Percentiles rank a stretch among this genome's conserved stretches.
Conservation (phyloP, 2,797 vertebrate genomes). For the Malacoraja senta region DNA sequence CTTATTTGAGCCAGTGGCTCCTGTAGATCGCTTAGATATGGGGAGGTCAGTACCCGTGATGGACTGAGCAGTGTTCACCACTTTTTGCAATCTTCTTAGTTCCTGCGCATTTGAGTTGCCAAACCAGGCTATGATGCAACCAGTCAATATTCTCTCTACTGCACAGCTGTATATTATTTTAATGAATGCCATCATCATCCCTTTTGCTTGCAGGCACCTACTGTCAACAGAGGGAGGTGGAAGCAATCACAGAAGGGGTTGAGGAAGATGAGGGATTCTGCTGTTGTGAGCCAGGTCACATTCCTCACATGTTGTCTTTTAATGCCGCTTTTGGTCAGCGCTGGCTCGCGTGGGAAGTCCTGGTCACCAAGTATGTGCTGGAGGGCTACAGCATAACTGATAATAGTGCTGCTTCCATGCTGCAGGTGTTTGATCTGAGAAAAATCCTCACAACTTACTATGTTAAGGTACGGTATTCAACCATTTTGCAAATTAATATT, state of each 20-base stretch:
- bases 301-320: conserved; percentile 89
- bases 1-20: no score
- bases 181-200: not conserved
- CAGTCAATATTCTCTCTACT: not conserved
- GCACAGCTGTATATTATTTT: not conserved
- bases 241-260: conserved; percentile 96
- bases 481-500: not conserved
- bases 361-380: conserved; percentile 90
- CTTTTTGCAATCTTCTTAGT: no score
- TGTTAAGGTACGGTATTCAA: conserved; percentile 72
- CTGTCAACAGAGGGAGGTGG: conserved; percentile 93
- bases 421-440: conserved; percentile 92
- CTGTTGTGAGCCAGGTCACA: conserved; percentile 91
- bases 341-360: conserved; percentile 95
- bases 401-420: conserved; percentile 95
- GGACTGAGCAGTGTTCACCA: no score
- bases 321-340: conserved; percentile 91
- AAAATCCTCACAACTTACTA: conserved; percentile 96
- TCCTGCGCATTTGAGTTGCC: no score
- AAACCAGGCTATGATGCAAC: no score
- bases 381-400: conserved; percentile 97
- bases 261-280: conserved; percentile 96
- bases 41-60: no score
- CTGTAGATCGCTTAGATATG: no score
- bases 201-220: conserved; percentile 72